Evolutionary conservation across 2,888 invertebrate genomes (phyloP).

Genomic region (Apodemia duryi): DNA sequence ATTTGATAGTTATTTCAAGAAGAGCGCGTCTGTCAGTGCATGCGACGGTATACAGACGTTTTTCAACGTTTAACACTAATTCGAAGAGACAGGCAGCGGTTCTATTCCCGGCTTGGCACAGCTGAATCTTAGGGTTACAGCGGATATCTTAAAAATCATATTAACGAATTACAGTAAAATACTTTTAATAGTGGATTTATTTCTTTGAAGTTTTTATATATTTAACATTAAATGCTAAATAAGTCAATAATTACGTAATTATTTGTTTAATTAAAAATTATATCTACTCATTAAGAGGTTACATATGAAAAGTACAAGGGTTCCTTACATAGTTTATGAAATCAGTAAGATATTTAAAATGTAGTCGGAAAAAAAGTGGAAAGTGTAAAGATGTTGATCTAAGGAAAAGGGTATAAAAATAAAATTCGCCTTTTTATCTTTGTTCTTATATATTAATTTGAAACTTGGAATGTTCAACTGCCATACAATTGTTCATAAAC

Average conservation of each 20-base stretch:
- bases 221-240: not conserved
- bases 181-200: conserved; percentile 16
- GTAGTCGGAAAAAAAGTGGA: too few species aligned
- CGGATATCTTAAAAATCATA: conserved; percentile 28
- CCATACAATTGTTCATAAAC: too few species aligned
- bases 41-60: conserved; percentile 46
- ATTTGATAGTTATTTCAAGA: conserved; percentile 14
- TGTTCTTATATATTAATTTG: too few species aligned
- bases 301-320: too few species aligned
- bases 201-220: not conserved
- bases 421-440: too few species aligned
- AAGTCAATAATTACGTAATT: not conserved
- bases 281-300: too few species aligned
- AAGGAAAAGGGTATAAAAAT: too few species aligned
- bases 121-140: conserved; percentile 30
- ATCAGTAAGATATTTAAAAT: too few species aligned
- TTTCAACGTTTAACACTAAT: conserved; percentile 72
- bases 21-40: conserved; percentile 40
- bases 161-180: not conserved
- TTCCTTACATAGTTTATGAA: too few species aligned
- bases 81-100: conserved; percentile 66
- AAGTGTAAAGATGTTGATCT: too few species aligned
- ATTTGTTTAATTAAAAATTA: too few species aligned
- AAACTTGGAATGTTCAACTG: too few species aligned
- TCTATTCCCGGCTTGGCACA: conserved; percentile 64